phyloP scores from a whole-genome alignment of 1,140 invertebrate species.

The Centruroides vittatus region DNA sequence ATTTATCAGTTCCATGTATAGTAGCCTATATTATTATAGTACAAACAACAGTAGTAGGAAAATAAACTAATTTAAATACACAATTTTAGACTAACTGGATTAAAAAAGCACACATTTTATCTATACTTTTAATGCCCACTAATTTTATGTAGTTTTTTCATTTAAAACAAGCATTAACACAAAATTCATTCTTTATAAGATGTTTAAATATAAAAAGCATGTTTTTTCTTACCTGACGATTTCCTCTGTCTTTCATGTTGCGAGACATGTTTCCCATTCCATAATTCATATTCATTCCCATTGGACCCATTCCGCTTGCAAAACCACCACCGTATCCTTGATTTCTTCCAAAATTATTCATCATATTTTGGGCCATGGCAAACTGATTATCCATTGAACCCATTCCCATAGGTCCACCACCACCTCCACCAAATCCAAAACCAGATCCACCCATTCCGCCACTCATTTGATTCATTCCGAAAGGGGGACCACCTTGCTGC shows the following conservation, averaged over 20 bases:
- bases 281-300: slow-evolving; percentile 14
- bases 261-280: slow-evolving; percentile 6
- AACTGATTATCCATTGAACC: no score
- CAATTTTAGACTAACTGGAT: no score
- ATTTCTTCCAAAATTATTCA: slow-evolving; percentile 9
- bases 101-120: no score
- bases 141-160: no score
- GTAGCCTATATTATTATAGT: no score
- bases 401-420: background rate
- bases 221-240: background rate
- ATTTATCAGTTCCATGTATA: no score
- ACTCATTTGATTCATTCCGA: slow-evolving; percentile 1
- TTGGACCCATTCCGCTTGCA: slow-evolving; percentile 10
- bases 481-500: slow-evolving; percentile 13
- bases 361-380: slow-evolving; percentile 6
- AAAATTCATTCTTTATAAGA: no score
- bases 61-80: no score
- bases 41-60: no score
- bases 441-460: slow-evolving; percentile 9
- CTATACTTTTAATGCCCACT: no score
- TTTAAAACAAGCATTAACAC: no score
- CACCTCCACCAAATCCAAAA: slow-evolving; percentile 5
- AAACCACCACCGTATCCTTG: slow-evolving; percentile 8
- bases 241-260: slow-evolving; percentile 1
- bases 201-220: no score